These are phyloP conservation scores for Alloscopus bannaensis DNA, from an alignment of 2,888 invertebrate genomes.

Conservation along the genomic window DNA sequence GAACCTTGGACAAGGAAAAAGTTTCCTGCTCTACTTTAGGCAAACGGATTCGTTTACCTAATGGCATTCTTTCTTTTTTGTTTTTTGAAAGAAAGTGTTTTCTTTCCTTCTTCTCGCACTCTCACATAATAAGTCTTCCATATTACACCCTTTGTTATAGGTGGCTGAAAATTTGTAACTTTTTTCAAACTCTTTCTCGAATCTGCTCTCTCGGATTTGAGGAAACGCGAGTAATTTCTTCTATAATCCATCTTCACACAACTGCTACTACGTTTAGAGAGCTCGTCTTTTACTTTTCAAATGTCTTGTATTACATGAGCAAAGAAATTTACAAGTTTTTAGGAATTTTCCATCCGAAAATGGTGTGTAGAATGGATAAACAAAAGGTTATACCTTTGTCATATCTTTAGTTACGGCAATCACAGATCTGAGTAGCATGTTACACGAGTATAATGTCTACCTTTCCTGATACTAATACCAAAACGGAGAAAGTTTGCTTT, in stretches of 20 bases:
- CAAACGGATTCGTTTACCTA: slow-evolving; percentile 20
- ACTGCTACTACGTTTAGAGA: neutral
- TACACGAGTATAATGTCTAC: too few relatives aligned
- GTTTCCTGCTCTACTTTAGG: slow-evolving; percentile 1
- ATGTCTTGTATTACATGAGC: neutral
- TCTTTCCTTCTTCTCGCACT: neutral
- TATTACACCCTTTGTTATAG: too few relatives aligned
- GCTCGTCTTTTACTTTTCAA: neutral
- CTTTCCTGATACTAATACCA: too few relatives aligned
- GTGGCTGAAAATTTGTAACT: slow-evolving; percentile 27
- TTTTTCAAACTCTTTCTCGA: too few relatives aligned
- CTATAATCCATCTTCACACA: neutral
- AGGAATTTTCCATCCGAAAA: too few relatives aligned
- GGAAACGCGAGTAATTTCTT: neutral
- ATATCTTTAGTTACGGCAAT: too few relatives aligned
- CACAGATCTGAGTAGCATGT: too few relatives aligned
- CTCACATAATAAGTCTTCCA: too few relatives aligned
- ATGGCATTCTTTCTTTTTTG: neutral
- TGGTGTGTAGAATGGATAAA: too few relatives aligned
- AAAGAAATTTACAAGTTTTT: neutral
- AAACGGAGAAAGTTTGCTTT: neutral
- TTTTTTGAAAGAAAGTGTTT: neutral
- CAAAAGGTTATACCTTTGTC: too few relatives aligned
- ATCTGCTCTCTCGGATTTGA: too few relatives aligned
- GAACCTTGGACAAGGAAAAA: slow-evolving; percentile 10